Base-by-base conservation (phyloP, 2,113 vertebrate genomes). In the Nematolebias whitei region DNA sequence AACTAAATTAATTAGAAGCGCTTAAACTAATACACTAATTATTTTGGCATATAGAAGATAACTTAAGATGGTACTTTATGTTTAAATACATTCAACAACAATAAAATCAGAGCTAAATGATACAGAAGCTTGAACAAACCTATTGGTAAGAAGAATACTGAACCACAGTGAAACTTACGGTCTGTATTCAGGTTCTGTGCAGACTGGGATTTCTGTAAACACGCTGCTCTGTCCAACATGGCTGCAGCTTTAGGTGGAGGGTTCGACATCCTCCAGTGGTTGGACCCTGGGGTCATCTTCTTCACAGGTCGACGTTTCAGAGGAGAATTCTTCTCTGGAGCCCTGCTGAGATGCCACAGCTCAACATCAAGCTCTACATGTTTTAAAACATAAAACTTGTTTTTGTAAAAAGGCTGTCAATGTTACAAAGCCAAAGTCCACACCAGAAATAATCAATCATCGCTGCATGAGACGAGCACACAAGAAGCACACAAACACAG, bases 151-250 rank as follows among this genome's bases (percentile, higher is more conserved):
- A n/a, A n/a, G n/a, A n/a, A n/a, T 19, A 10, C 54, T 41, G 68
- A 0, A 50, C 40, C 0, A 22, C 20, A 13, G 35, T 35, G 10
- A 39, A 63, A 72, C 93, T 84, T 87, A 98, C 96, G 83, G 68
- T 93, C 92, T 3, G 88, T 86, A 40, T 85, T 45, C 9, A 98
- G 90, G 83, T 95, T 93, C 4, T 96, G 95, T 50, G 91, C 92
- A 0, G 96, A 97, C 39, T 88, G 91, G 0, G 95, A 93, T 83
- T 95, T 97, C 48, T 93, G 92, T 71, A 96, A 88, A 75, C 50
- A 67, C 3, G 66, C 20, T 0, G 75, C 47, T 39, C 23, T 51
- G 79, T 90, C 74, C 75, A 74, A 18, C 78, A 63, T 70, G 55
- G 19, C 22, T 1, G 38, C 64, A 22, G 71, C 59, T 84, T 66